Conservation (phyloP, 2,888 invertebrate species). For the Autographa gamma region DNA sequence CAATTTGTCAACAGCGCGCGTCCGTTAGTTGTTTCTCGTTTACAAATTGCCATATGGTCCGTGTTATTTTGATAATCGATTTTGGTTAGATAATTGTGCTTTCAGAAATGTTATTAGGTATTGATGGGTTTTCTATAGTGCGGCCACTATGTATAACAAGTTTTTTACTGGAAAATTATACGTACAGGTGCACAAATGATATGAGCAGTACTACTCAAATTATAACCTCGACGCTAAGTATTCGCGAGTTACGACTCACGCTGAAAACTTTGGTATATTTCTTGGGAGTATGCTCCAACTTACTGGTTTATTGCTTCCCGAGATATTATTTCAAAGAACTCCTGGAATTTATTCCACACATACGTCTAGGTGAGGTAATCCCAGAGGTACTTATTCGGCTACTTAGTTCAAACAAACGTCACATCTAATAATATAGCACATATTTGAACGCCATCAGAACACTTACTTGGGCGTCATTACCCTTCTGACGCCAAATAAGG, state of each 20-base stretch:
- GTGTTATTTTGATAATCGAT: constrained; percentile 51
- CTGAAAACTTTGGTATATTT: constrained; percentile 84
- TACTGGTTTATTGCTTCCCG: constrained; percentile 85
- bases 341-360: constrained; percentile 82
- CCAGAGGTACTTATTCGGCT: constrained; percentile 82
- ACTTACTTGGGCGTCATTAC: constrained; percentile 36
- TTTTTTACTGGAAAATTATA: constrained; percentile 14
- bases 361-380: constrained; percentile 81
- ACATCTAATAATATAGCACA: constrained; percentile 67
- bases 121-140: constrained; percentile 1
- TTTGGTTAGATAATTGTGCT: constrained; percentile 35
- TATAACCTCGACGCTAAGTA: constrained; percentile 73
- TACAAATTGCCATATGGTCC: constrained; percentile 66
- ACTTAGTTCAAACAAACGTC: constrained; percentile 79
- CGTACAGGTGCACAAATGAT: constrained; percentile 49
- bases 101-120: constrained; percentile 8
- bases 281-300: constrained; percentile 83
- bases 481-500: too few relatives aligned
- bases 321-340: constrained; percentile 88
- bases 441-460: constrained; percentile 63
- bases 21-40: constrained; percentile 76
- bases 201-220: constrained; percentile 68
- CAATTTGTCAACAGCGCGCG: constrained; percentile 83
- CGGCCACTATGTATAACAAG: constrained; percentile 6
- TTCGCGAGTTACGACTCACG: constrained; percentile 74